Conservation (phyloP, 2,888 invertebrate genomes). For the Halictus ligatus region DNA sequence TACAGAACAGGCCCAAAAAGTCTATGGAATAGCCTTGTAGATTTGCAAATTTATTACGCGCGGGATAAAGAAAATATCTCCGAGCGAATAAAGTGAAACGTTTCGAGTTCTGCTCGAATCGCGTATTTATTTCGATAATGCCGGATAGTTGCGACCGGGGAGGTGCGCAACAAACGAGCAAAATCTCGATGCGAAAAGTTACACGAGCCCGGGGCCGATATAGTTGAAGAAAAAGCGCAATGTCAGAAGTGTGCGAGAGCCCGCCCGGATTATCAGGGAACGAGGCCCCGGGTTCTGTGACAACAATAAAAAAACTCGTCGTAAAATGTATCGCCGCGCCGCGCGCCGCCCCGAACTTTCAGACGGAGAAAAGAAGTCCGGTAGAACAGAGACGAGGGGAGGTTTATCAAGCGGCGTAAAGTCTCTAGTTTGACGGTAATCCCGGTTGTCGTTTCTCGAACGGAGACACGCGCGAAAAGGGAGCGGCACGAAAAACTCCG, state of each 20-base stretch:
- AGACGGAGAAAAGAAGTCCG: slow-evolving; percentile 16
- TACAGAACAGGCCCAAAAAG: neutral
- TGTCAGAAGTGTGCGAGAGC: slow-evolving; percentile 6
- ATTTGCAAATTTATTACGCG: neutral
- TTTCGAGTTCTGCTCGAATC: neutral
- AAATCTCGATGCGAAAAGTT: neutral
- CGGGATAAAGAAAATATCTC: neutral
- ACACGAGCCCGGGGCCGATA: neutral
- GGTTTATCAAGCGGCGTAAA: slow-evolving; percentile 69
- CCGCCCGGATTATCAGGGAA: slow-evolving; percentile 31
- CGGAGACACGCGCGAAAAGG: slow-evolving; percentile 60
- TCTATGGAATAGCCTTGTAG: neutral
- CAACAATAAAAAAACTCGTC: slow-evolving; percentile 43
- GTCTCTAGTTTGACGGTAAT: slow-evolving; percentile 77
- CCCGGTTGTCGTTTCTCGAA: slow-evolving; percentile 65
- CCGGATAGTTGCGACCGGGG: neutral
- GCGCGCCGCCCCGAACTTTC: slow-evolving; percentile 32
- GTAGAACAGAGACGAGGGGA: slow-evolving; percentile 6
- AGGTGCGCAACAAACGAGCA: neutral
- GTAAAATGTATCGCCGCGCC: slow-evolving; percentile 30
- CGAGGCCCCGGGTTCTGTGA: slow-evolving; percentile 21
- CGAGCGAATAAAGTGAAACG: neutral
- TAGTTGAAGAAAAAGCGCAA: slow-evolving; percentile 27
- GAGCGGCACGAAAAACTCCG: slow-evolving; percentile 56
- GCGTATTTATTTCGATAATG: slow-evolving; percentile 4